phyloP scores from a whole-genome alignment of 2,113 vertebrate species.

The Stegostoma tigrinum region DNA sequence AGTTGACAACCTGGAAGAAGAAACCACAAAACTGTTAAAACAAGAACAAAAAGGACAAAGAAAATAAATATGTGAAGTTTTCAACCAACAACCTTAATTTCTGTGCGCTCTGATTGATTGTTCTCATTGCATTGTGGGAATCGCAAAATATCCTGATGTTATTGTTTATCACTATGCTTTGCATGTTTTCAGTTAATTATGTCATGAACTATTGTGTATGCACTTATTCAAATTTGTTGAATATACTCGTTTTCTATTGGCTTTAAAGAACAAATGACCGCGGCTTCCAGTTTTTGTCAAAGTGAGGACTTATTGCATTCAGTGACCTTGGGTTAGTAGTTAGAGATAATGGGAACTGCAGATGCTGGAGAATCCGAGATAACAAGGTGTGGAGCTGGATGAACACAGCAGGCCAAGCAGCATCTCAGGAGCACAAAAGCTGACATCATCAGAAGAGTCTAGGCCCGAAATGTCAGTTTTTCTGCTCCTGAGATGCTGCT shows the following conservation, averaged over 20 bases:
- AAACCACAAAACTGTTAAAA: constrained; percentile 18
- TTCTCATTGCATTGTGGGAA: background rate
- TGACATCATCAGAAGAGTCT: no score
- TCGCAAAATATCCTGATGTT: background rate
- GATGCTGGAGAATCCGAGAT: no score
- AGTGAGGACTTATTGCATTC: background rate
- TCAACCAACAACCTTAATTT: constrained; percentile 18
- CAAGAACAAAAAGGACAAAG: constrained; percentile 17
- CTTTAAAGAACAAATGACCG: background rate
- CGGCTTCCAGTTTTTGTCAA: background rate
- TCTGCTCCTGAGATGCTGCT: no score
- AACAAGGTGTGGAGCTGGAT: no score
- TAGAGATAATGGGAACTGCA: no score
- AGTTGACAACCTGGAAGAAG: constrained; percentile 27
- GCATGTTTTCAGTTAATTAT: background rate
- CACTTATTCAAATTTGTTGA: background rate
- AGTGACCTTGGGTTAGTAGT: background rate
- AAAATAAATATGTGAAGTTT: background rate
- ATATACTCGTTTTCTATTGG: background rate
- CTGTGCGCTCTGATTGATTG: background rate
- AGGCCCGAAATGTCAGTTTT: no score
- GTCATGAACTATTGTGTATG: background rate
- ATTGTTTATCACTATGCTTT: background rate
- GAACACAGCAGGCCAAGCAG: no score
- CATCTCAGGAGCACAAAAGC: no score